These are phyloP conservation scores for Yponomeuta evonymella DNA, from an alignment of 2,888 invertebrate genomes.

Conservation along the genomic window DNA sequence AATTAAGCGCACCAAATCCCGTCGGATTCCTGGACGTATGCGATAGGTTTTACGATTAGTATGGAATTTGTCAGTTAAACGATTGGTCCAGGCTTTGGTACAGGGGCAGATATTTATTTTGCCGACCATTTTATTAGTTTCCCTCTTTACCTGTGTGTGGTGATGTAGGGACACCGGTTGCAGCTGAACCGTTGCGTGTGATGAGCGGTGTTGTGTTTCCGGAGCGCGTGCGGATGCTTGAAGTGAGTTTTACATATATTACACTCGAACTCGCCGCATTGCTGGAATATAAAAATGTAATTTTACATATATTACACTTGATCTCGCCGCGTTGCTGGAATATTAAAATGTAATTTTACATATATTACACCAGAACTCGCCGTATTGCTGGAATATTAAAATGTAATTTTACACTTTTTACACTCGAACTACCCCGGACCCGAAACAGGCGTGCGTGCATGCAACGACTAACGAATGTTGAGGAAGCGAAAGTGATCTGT, in stretches of 20 bases:
- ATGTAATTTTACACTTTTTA: constrained; percentile 48
- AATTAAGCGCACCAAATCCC: no score
- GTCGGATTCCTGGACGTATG: no score
- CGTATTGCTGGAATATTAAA: no score
- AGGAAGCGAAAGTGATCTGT: no score
- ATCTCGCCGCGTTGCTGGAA: background rate
- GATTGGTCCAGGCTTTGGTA: no score
- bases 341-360: background rate
- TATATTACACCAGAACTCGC: no score
- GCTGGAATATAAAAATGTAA: constrained; percentile 30
- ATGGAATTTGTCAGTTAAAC: no score
- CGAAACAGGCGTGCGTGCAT: no score
- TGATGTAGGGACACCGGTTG: constrained; percentile 54
- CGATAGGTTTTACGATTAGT: no score
- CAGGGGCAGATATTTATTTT: background rate
- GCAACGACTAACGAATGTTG: no score
- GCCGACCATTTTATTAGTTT: background rate
- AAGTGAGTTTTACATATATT: constrained; percentile 62
- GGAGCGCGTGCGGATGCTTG: constrained; percentile 51
- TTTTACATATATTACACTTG: no score
- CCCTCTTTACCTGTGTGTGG: constrained; percentile 42
- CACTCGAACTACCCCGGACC: constrained; percentile 31
- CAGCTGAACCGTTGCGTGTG: constrained; percentile 64
- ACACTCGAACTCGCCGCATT: constrained; percentile 57
- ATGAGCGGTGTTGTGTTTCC: constrained; percentile 64